Evolutionary conservation across 2,888 invertebrate species (phyloP).

Genomic region (Mantis religiosa): DNA sequence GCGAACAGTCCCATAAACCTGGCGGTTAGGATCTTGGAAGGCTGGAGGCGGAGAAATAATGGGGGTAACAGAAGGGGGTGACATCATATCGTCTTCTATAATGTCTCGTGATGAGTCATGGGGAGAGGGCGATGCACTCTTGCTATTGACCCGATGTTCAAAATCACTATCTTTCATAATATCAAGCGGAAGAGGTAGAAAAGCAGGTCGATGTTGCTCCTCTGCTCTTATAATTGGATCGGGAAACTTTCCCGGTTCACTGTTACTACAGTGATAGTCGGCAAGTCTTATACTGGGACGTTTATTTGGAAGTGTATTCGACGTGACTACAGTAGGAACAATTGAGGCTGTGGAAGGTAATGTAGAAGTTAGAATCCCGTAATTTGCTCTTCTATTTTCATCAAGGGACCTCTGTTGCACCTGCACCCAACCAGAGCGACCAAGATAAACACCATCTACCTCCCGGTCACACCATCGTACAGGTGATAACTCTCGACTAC

Average conservation of each 20-base stretch:
- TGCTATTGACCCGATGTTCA: conserved; percentile 21
- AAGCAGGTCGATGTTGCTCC: conserved; percentile 28
- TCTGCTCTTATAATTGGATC: conserved; percentile 25
- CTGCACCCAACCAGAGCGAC: conserved; percentile 54
- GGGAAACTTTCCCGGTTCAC: conserved; percentile 32
- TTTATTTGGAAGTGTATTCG: conserved; percentile 44
- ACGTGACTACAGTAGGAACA: conserved; percentile 32
- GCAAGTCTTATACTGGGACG: conserved; percentile 49
- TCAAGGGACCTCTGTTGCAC: conserved; percentile 55
- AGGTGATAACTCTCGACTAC: conserved; percentile 53
- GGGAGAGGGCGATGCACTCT: conserved; percentile 25
- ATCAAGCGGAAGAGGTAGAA: conserved; percentile 25
- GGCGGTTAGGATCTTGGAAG: conserved; percentile 47
- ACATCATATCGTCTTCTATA: conserved; percentile 40
- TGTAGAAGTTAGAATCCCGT: conserved; percentile 10
- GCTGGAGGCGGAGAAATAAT: conserved; percentile 68
- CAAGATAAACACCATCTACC: conserved; percentile 56
- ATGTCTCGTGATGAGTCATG: conserved; percentile 22
- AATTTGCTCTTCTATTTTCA: conserved; percentile 42
- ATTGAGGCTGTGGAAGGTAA: conserved; percentile 28
- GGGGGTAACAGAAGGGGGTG: conserved; percentile 63
- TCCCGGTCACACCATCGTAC: conserved; percentile 57
- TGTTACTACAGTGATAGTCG: conserved; percentile 42
- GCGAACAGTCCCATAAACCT: conserved; percentile 36
- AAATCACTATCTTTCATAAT: conserved; percentile 23